Base-by-base conservation (phyloP, 2,888 invertebrate genomes). In the Biston stratarius region DNA sequence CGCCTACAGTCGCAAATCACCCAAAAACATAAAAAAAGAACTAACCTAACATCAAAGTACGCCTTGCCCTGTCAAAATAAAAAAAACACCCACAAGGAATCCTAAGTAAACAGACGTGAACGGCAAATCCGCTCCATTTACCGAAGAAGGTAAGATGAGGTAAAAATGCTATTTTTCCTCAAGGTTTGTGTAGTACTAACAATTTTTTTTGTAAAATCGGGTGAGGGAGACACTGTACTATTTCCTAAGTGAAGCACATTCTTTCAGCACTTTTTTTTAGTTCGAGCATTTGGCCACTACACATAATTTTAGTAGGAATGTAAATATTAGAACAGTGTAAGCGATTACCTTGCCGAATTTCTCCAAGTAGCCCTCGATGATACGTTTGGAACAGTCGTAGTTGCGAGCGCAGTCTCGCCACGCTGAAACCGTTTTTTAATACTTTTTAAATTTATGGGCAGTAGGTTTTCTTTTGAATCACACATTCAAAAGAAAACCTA, bases 371-470 rank as follows among this genome's bases (percentile, higher is more conserved):
- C 94, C 95, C 55, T 90, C 91, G 11, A 96, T 94, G 34, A 96
- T 95, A 52, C 81, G 86, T 71, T 94, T 93, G 0, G 96, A 92
- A 77, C 96, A 96, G 33, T 87, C 82, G 71, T 93, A 95, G 74
- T 91, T 93, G 36, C 92, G 85, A 0, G 96, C 94, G 76, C 96
- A 96, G 77, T 95, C 95, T 75, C 95, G 91, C 91, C 95, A 96
- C 0, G 96, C 96, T 96, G 84, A 58, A 92, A 94, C 33, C 57
- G 10, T 73, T 55, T 42, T 6, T 42, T 42, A 7, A n/a, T n/a
- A n/a, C n/a, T n/a, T n/a, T n/a, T 40, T 36, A 36, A 36, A 36
- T 36, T 36, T 7, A n/a, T n/a, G n/a, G n/a, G n/a, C n/a, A n/a
- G n/a, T n/a, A n/a, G n/a, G n/a, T n/a, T n/a, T n/a, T n/a, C n/a